These are phyloP conservation scores for Himantopus leucocephalus DNA, from an alignment of 2,113 vertebrate genomes.

Conservation along the genomic window DNA sequence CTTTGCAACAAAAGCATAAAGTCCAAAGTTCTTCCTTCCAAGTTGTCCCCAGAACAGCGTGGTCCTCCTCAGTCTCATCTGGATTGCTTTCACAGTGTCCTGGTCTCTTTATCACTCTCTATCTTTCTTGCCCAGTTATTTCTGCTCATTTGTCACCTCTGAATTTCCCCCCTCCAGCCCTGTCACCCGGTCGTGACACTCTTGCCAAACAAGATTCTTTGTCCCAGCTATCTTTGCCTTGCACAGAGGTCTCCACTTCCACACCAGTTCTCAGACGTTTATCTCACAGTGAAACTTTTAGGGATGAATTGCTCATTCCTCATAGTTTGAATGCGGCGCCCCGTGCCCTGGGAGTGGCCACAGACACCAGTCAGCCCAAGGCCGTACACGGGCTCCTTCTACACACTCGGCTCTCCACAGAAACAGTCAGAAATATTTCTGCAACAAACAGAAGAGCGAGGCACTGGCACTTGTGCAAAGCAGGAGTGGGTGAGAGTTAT, in stretches of 20 bases:
- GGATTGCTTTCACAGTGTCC: neutral
- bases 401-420: neutral
- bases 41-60: too few relatives aligned
- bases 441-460: too few relatives aligned
- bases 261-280: neutral
- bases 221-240: neutral
- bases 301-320: neutral
- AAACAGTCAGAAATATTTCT: neutral
- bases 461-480: neutral
- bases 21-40: neutral
- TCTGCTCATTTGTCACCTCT: neutral
- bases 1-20: neutral
- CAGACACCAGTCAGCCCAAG: neutral
- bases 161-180: neutral
- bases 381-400: neutral
- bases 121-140: neutral
- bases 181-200: fast-evolving
- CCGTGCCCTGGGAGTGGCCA: neutral
- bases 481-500: neutral
- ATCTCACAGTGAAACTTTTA: neutral
- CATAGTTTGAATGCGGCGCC: neutral
- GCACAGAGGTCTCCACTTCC: neutral
- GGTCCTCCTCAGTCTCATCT: too few relatives aligned
- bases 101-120: neutral
- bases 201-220: too few relatives aligned